Conservation (phyloP, 2,888 invertebrate genomes). For the Apeira syringaria region DNA sequence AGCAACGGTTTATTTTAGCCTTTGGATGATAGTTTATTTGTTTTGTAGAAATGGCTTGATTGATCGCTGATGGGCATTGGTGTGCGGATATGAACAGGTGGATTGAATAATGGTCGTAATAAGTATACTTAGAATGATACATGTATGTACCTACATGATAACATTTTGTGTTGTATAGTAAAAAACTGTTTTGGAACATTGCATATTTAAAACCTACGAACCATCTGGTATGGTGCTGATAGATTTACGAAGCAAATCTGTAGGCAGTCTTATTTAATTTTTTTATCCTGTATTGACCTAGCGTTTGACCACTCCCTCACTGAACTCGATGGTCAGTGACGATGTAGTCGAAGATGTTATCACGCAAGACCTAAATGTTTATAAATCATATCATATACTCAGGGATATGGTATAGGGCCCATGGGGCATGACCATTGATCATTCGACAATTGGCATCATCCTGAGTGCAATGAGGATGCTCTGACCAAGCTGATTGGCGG, state of each 20-base stretch:
- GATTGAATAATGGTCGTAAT: background rate
- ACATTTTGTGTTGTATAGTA: no score
- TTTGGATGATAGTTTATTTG: constrained; percentile 29
- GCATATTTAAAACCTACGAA: no score
- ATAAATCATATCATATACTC: no score
- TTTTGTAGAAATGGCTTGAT: constrained; percentile 17
- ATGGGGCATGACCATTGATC: constrained; percentile 11
- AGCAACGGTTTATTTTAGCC: constrained; percentile 30
- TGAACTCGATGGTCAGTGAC: no score
- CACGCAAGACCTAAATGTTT: no score
- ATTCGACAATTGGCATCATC: constrained; percentile 55
- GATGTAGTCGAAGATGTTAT: no score
- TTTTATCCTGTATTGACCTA: no score
- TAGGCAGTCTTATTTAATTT: no score
- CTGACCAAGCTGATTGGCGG: constrained; percentile 61
- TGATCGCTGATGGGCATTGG: background rate
- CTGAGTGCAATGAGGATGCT: constrained; percentile 73
- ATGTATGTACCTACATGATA: background rate
- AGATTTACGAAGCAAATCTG: no score
- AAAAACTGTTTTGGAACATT: no score
- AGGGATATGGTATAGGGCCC: background rate
- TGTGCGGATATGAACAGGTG: background rate
- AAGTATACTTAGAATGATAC: background rate
- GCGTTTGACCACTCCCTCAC: no score
- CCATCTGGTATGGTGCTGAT: no score